Conservation (phyloP, 2,888 invertebrate genomes). For the Falcaria lacertinaria region DNA sequence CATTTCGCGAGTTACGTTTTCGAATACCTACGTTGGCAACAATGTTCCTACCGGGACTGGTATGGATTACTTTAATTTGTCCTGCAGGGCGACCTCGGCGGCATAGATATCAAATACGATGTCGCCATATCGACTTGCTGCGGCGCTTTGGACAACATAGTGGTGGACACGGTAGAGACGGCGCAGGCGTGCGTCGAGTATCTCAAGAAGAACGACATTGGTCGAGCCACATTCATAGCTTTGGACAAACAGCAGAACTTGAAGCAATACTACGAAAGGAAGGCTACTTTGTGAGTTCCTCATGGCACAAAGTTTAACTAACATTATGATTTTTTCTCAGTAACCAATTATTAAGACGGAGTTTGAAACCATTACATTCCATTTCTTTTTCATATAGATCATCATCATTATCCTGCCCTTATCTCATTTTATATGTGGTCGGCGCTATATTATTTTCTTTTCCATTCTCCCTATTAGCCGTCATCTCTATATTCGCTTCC, state of each 20-base stretch:
- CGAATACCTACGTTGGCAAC: too few species aligned
- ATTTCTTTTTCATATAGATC: too few species aligned
- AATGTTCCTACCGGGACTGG: too few species aligned
- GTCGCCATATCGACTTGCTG: constrained; percentile 97
- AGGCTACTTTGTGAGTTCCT: constrained; percentile 42
- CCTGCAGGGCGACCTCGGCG: constrained; percentile 96
- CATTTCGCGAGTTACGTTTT: too few species aligned
- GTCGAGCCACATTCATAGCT: constrained; percentile 92
- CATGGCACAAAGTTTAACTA: neutral
- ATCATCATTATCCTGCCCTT: too few species aligned
- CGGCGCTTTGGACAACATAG: constrained; percentile 92
- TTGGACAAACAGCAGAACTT: constrained; percentile 90
- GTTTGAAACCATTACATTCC: too few species aligned
- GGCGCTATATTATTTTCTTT: too few species aligned
- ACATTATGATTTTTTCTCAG: neutral
- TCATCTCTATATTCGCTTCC: too few species aligned
- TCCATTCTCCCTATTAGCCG: too few species aligned
- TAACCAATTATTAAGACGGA: too few species aligned
- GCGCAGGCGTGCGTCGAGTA: constrained; percentile 91
- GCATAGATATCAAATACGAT: constrained; percentile 95
- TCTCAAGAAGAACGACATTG: constrained; percentile 88
- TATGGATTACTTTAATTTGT: too few species aligned
- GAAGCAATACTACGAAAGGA: constrained; percentile 29
- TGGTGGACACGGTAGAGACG: constrained; percentile 92
- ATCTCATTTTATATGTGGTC: too few species aligned